phyloP scores from a whole-genome alignment of 2,888 invertebrate species.

The Chymomyza procnemis region DNA sequence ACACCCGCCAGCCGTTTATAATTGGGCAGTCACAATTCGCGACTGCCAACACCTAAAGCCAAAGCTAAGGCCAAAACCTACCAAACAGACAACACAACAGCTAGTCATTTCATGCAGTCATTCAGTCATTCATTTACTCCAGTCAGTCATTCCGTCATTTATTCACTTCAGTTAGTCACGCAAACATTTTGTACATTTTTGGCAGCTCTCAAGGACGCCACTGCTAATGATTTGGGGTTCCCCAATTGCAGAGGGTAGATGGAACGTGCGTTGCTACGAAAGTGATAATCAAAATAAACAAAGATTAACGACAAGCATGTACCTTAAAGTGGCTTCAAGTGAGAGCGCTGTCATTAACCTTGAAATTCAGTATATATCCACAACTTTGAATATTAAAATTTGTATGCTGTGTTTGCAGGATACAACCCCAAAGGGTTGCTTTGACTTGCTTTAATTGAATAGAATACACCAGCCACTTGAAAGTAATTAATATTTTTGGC shows the following conservation, averaged over 20 bases:
- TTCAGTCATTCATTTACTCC: conserved; percentile 26
- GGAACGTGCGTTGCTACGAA: conserved; percentile 42
- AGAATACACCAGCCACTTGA: background rate
- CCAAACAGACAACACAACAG: conserved; percentile 21
- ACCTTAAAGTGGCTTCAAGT: background rate
- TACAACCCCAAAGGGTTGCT: background rate
- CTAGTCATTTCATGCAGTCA: conserved; percentile 2
- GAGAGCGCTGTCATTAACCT: conserved; percentile 51
- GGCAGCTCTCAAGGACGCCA: conserved; percentile 55
- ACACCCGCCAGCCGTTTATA: background rate
- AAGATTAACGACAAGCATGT: conserved; percentile 46
- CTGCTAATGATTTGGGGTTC: conserved; percentile 8
- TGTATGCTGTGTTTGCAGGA: background rate
- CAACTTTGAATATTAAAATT: conserved; percentile 14
- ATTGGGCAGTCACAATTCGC: background rate
- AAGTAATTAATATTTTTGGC: conserved; percentile 56
- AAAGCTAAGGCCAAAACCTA: background rate
- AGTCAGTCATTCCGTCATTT: conserved; percentile 2
- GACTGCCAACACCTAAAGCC: conserved; percentile 12
- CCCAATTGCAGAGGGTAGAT: background rate
- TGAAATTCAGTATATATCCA: conserved; percentile 57
- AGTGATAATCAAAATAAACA: conserved; percentile 72
- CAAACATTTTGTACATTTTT: conserved; percentile 16
- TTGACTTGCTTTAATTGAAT: background rate
- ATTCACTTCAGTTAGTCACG: conserved; percentile 39